Base-by-base conservation (phyloP, 30 jellyfish, hydroid and myxozoan species). In the Calvadosia cruxmelitensis region DNA sequence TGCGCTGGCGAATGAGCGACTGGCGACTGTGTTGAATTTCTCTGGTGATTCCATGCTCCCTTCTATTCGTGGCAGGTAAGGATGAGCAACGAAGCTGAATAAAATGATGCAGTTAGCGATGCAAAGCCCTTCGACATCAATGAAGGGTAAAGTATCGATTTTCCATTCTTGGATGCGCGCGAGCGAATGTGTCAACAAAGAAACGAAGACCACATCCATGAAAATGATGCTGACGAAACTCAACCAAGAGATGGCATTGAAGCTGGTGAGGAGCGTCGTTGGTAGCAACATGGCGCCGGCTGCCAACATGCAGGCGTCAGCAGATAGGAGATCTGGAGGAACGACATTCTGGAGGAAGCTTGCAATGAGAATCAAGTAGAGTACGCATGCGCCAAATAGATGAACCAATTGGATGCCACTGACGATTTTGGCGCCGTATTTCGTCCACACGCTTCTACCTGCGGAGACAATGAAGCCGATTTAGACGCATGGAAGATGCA, bases 71-170 rank as follows among this genome's bases (percentile, higher is more conserved):
- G 94, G 94, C 12, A 83, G 73, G 65, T 83, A 83, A 20, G 94
- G 94, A 52, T 83, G 94, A 3, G 94, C 94, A 1, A 83, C 84
- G 52, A 71, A 83, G 70, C 94, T 83, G 72, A 83, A 83, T 34
- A 83, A 52, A 34, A 83, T 72, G 76, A 83, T 83, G 65, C 94
- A 83, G 67, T 70, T 66, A 23, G 91, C 81, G 1, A 83, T 77
- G 1, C 82, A 72, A 48, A 69, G 34, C 36, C 94, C 94, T 65
- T 78, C 72, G 10, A 75, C 61, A 52, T 78, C 67, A 20, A 78
- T 78, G 33, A 74, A 35, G 20, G 83, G 89, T 50, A 83, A 64
- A 15, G 89, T 7, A 0, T 80, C 61, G 3, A 70, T 24, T 16
- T 63, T 49, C 94, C 94, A 83, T 0, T 83, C 80, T 16, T 34